phyloP scores from a whole-genome alignment of 2,797 vertebrate species.

The Ficedula albicollis region DNA sequence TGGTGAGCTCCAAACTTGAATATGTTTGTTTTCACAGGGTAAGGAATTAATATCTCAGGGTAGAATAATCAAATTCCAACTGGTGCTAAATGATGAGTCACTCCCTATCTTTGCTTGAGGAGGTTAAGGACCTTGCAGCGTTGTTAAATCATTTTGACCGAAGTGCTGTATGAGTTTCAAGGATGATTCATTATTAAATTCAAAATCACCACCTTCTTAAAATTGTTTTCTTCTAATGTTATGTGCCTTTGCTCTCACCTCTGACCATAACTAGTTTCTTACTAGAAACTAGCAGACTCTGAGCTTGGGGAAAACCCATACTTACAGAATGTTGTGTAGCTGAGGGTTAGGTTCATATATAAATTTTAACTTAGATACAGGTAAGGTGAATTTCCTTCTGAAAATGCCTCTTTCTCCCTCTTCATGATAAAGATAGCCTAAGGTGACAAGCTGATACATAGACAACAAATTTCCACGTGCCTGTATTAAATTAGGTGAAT shows the following conservation, averaged over 20 bases:
- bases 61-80: background rate
- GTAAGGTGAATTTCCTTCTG: background rate
- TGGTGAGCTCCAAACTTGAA: background rate
- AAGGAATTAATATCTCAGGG: background rate
- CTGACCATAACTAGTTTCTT: background rate
- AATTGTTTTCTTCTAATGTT: background rate
- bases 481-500: background rate
- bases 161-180: background rate
- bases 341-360: background rate
- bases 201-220: background rate
- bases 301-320: background rate
- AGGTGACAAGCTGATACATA: background rate
- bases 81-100: constrained; percentile 32
- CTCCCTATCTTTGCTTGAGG: background rate
- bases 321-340: background rate
- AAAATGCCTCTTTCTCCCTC: background rate
- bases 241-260: background rate
- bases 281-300: background rate
- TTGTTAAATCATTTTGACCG: constrained; percentile 27
- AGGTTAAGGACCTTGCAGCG: background rate
- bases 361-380: background rate
- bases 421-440: background rate
- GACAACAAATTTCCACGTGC: background rate
- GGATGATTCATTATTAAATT: background rate
- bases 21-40: constrained; percentile 1